Percentiles rank a stretch among this genome's conserved stretches.
These are phyloP conservation scores for Vombatus ursinus DNA, from an alignment of 2,113 vertebrate species.

Conservation along the genomic window DNA sequence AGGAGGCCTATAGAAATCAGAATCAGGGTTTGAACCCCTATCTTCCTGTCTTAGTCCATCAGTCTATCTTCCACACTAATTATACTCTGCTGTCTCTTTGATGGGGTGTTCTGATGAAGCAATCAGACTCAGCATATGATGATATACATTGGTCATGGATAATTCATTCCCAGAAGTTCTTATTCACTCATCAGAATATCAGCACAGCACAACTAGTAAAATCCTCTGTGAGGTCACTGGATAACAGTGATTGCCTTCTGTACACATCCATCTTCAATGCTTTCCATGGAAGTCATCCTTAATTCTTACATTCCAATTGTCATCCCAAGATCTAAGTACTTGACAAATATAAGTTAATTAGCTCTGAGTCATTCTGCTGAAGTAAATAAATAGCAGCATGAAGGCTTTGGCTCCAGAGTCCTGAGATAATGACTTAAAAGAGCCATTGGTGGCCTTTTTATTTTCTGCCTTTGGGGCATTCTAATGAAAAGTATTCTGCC, in stretches of 20 bases:
- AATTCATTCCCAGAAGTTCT: neutral
- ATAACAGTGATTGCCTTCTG: neutral
- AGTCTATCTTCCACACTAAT: neutral
- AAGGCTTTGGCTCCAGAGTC: neutral
- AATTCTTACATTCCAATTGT: neutral
- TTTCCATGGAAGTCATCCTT: neutral
- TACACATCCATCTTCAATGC: neutral
- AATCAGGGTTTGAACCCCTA: neutral
- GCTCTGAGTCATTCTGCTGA: slow-evolving; percentile 32
- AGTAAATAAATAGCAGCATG: slow-evolving; percentile 3
- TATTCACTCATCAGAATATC: neutral
- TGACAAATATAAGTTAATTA: slow-evolving; percentile 26
- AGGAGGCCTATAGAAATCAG: neutral
- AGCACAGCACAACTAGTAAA: neutral
- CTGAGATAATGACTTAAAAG: slow-evolving; percentile 1
- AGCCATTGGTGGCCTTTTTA: neutral
- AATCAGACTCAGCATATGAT: neutral
- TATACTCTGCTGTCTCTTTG: neutral
- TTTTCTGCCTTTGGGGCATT: slow-evolving; percentile 2
- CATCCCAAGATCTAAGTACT: slow-evolving; percentile 24
- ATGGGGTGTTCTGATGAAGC: neutral
- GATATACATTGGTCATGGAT: neutral
- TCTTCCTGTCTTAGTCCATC: neutral
- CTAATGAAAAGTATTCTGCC: neutral
- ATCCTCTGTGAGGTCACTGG: slow-evolving; percentile 14